phyloP scores from a whole-genome alignment of 1,140 invertebrate species.

The Calliphora vicina region DNA sequence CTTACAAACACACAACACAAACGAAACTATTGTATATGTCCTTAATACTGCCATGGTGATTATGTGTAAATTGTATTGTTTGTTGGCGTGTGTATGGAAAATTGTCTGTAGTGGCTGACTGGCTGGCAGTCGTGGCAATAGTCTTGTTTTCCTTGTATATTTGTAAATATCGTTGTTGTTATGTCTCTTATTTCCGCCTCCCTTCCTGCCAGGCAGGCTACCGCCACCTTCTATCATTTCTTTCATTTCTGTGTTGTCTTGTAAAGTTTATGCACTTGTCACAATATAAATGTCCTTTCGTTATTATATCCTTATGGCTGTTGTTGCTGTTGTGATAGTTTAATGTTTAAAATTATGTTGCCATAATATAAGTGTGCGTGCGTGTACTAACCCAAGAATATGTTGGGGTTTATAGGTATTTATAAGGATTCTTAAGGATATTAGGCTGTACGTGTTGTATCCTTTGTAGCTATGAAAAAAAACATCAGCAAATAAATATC shows the following conservation, averaged over 20 bases:
- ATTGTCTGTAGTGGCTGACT: background rate
- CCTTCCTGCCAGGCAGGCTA: background rate
- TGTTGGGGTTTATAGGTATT: background rate
- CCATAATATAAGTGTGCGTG: background rate
- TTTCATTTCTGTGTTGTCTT: background rate
- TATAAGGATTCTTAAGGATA: background rate
- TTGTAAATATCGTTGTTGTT: too few species aligned
- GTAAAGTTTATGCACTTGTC: constrained; percentile 2
- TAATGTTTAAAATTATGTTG: background rate
- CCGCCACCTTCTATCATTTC: background rate
- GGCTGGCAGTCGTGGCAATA: background rate
- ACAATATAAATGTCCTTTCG: background rate
- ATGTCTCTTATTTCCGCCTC: background rate
- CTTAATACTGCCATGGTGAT: constrained; percentile 28
- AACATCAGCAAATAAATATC: background rate
- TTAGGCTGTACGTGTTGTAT: background rate
- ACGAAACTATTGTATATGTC: background rate
- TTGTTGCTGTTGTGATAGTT: background rate
- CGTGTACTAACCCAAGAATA: background rate
- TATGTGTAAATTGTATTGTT: background rate
- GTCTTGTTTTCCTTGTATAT: too few species aligned
- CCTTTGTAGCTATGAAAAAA: background rate
- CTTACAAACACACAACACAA: background rate
- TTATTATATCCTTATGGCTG: background rate
- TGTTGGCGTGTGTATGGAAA: background rate